A percentile compares a stretch with the other conserved stretches of the same genome.
Conservation (phyloP, 1,140 invertebrate species). For the Leptopilina clavipes region DNA sequence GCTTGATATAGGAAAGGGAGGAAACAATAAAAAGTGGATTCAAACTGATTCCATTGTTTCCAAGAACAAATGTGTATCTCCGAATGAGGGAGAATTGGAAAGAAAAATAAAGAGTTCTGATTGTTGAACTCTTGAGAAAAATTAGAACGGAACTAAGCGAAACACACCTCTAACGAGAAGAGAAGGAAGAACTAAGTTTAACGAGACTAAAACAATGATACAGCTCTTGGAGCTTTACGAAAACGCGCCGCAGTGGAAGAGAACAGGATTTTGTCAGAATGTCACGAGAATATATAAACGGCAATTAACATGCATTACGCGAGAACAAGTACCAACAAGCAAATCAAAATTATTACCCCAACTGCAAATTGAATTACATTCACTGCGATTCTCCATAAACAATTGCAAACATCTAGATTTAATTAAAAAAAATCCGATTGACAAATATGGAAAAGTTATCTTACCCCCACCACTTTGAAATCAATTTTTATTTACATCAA, state of each 20-base stretch:
- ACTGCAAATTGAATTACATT: conserved; percentile 5
- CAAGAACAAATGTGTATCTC: conserved; percentile 1
- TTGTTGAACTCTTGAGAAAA: conserved; percentile 35
- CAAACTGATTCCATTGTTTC: conserved; percentile 20
- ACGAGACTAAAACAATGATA: conserved; percentile 29
- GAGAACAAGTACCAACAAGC: conserved; percentile 26
- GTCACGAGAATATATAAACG: conserved; percentile 33
- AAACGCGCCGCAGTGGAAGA: conserved; percentile 11
- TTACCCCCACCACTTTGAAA: too few species aligned
- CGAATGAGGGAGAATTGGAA: conserved; percentile 27
- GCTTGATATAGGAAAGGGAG: conserved; percentile 2
- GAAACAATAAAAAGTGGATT: conserved; percentile 26
- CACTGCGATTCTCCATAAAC: background rate
- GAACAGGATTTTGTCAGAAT: conserved; percentile 28
- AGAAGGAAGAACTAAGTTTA: conserved; percentile 34
- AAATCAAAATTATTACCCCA: conserved; percentile 24
- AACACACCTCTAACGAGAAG: conserved; percentile 32
- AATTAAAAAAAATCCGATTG: too few species aligned
- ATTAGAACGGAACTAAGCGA: conserved; percentile 34
- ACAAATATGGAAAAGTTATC: too few species aligned
- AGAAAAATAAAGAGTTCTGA: conserved; percentile 29
- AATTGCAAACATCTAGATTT: too few species aligned
- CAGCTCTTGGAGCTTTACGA: conserved; percentile 1
- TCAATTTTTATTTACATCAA: too few species aligned
- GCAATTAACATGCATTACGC: conserved; percentile 24